A percentile compares a stretch with the other conserved stretches of the same genome.
These are phyloP conservation scores for Girardinichthys multiradiatus DNA, from an alignment of 2,113 vertebrate genomes.

Conservation along the genomic window DNA sequence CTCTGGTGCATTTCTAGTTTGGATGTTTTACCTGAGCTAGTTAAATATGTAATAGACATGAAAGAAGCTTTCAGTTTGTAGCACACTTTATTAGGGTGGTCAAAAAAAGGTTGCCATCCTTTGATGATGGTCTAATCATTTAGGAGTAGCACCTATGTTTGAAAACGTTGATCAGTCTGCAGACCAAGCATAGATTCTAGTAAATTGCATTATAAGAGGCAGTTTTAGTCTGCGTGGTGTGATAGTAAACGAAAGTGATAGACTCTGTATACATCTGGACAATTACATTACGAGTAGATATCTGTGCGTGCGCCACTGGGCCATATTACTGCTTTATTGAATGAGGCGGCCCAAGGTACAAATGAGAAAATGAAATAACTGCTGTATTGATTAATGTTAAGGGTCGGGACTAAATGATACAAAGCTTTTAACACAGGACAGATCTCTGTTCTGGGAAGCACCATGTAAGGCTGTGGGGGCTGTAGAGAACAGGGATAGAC, in stretches of 20 bases:
- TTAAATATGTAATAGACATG: conserved; percentile 55
- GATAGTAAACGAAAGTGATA: conserved; percentile 46
- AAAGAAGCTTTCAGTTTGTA: conserved; percentile 35
- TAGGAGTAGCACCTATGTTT: conserved; percentile 1
- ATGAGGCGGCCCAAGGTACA: conserved; percentile 58
- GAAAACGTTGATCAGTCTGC: conserved; percentile 15
- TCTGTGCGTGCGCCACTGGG: conserved; percentile 37
- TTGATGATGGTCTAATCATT: conserved; percentile 21
- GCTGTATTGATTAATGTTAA: conserved; percentile 78
- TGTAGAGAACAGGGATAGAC: conserved; percentile 55
- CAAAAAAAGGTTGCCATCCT: conserved; percentile 24
- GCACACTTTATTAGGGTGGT: conserved; percentile 51
- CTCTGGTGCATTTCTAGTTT: conserved; percentile 45
- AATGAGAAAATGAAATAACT: conserved; percentile 78
- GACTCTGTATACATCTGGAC: conserved; percentile 47
- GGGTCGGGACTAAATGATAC: conserved; percentile 72
- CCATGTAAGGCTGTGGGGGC: conserved; percentile 37
- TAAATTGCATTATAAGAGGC: conserved; percentile 49
- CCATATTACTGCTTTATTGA: conserved; percentile 66
- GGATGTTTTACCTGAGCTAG: conserved; percentile 67
- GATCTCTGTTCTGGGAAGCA: conserved; percentile 63
- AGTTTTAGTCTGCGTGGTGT: conserved; percentile 43
- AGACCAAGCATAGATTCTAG: conserved; percentile 1
- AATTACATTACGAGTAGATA: conserved; percentile 52
- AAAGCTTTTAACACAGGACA: conserved; percentile 73